Evolutionary conservation across 1,140 invertebrate species (phyloP).

Genomic region (Mamestra configurata): DNA sequence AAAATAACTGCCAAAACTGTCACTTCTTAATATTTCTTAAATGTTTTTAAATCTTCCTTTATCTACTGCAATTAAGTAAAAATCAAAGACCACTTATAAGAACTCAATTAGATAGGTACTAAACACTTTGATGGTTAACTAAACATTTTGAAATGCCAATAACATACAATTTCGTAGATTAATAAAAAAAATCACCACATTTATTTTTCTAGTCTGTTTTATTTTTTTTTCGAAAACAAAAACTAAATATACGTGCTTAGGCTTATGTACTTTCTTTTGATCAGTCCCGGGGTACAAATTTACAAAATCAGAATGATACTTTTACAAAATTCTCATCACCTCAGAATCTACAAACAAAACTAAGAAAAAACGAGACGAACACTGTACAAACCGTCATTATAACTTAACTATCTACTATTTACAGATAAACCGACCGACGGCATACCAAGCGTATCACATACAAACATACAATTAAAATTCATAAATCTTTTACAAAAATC

Average conservation of each 20-base stretch:
- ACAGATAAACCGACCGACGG: constrained; percentile 33
- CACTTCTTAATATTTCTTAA: not conserved
- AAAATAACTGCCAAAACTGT: not conserved
- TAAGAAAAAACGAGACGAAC: not conserved
- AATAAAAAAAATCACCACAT: no score
- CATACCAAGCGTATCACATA: constrained; percentile 51
- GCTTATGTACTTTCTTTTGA: no score
- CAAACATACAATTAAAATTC: constrained; percentile 50
- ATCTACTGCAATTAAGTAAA: no score
- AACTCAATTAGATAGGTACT: no score
- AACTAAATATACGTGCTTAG: no score
- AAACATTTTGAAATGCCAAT: no score
- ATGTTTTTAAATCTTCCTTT: no score
- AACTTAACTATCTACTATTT: constrained; percentile 38
- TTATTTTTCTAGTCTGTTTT: no score
- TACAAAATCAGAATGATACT: not conserved
- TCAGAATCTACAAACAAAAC: constrained; percentile 5
- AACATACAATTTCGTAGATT: no score
- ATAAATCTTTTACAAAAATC: constrained; percentile 54
- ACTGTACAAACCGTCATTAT: not conserved
- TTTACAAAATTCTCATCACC: not conserved
- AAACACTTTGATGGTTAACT: no score
- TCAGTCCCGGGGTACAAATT: not conserved
- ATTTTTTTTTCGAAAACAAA: no score
- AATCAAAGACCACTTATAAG: not conserved